These are phyloP conservation scores for Drosophila hydei DNA, from an alignment of 1,140 invertebrate species.

Conservation along the genomic window DNA sequence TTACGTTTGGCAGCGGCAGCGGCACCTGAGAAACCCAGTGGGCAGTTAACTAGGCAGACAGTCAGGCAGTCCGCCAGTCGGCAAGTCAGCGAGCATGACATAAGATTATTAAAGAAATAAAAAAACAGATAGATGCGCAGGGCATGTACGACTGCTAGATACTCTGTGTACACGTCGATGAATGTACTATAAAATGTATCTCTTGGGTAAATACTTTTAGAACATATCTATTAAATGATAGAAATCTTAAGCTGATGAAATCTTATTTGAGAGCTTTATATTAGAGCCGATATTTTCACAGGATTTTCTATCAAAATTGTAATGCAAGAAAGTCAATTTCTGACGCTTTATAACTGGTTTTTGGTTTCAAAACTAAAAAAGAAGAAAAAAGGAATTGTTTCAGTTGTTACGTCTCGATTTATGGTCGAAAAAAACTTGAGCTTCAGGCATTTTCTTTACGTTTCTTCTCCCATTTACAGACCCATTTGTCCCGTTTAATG, in stretches of 20 bases:
- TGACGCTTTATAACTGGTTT: too few relatives aligned
- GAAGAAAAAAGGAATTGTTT: too few relatives aligned
- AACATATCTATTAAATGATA: too few relatives aligned
- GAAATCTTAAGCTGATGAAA: too few relatives aligned
- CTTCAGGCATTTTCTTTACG: background rate
- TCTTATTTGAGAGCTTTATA: too few relatives aligned
- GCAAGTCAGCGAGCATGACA: slow-evolving; percentile 59
- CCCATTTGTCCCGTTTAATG: background rate
- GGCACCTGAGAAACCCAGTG: slow-evolving; percentile 49
- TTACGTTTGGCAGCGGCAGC: slow-evolving; percentile 37
- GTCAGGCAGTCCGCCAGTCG: slow-evolving; percentile 9
- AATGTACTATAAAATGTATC: too few relatives aligned
- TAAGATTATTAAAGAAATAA: slow-evolving; percentile 29
- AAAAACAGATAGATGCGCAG: background rate
- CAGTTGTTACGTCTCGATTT: too few relatives aligned
- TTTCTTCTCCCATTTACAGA: background rate
- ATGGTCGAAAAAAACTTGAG: too few relatives aligned
- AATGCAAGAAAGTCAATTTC: too few relatives aligned
- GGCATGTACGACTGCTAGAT: background rate
- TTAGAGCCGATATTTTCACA: too few relatives aligned
- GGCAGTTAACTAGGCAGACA: slow-evolving; percentile 39
- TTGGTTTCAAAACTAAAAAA: too few relatives aligned
- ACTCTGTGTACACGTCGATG: background rate
- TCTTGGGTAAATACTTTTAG: background rate
- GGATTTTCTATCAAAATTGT: too few relatives aligned